A percentile compares a stretch with the other conserved stretches of the same genome.
These are phyloP conservation scores for Vannuccia rotundouncinata DNA, from an alignment of 2,888 invertebrate genomes.

Conservation along the genomic window DNA sequence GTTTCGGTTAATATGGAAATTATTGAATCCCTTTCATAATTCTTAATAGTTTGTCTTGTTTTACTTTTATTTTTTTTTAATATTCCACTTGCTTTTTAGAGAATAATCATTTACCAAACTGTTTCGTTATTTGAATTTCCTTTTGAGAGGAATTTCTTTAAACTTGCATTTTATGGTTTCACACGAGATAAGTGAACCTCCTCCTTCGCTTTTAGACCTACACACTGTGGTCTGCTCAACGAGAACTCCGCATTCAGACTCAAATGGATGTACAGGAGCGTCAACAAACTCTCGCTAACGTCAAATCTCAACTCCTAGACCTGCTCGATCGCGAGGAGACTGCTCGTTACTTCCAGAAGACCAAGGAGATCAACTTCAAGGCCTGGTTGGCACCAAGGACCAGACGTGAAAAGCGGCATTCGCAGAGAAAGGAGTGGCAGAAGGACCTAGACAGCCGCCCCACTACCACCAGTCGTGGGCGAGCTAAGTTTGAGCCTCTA, in stretches of 20 bases:
- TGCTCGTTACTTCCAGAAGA: not conserved
- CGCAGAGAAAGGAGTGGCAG: not conserved
- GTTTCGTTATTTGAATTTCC: too few species aligned
- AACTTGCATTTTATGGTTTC: too few species aligned
- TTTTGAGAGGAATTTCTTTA: too few species aligned
- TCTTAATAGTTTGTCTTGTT: too few species aligned
- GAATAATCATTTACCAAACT: too few species aligned
- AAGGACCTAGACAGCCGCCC: not conserved
- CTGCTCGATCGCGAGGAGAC: not conserved
- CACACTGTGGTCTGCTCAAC: not conserved
- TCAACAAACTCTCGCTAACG: not conserved
- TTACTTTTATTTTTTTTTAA: too few species aligned
- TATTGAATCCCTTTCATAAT: too few species aligned
- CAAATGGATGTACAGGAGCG: not conserved
- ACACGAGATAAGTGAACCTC: too few species aligned
- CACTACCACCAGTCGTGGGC: not conserved
- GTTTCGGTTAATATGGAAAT: too few species aligned
- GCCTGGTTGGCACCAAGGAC: conserved; percentile 29
- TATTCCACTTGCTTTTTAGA: too few species aligned
- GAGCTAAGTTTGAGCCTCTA: not conserved
- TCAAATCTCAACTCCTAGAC: not conserved
- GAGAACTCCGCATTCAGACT: not conserved
- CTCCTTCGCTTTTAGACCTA: too few species aligned
- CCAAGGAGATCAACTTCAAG: not conserved
- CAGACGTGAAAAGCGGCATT: not conserved